Conservation (phyloP, 2,113 vertebrate species). For the Urocitellus parryii region DNA sequence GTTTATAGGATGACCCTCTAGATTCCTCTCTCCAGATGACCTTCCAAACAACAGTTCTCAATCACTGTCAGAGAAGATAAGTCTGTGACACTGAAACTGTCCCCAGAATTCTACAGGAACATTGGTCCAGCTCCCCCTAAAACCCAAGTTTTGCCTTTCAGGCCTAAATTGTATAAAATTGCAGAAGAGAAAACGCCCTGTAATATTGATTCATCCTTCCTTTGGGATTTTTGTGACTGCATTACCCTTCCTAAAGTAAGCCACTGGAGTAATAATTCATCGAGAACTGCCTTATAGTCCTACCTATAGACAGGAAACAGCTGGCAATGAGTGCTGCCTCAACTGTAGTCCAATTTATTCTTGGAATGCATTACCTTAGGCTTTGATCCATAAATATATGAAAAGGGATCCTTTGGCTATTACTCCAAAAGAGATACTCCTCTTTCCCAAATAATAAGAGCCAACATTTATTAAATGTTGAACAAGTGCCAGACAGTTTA, state of each 20-base stretch:
- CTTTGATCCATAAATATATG: not conserved
- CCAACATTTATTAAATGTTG: not conserved
- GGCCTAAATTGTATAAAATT: not conserved
- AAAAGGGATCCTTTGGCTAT: not conserved
- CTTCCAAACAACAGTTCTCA: not conserved
- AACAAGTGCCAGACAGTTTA: not conserved
- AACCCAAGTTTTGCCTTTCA: not conserved
- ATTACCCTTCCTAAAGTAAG: not conserved
- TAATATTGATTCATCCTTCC: not conserved
- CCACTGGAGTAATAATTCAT: not conserved
- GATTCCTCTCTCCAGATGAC: not conserved
- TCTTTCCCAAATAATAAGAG: not conserved
- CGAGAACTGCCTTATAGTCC: not conserved
- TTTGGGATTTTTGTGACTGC: too few relatives aligned
- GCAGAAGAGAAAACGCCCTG: not conserved
- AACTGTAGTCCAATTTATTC: not conserved
- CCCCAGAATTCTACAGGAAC: not conserved
- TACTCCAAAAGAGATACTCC: not conserved
- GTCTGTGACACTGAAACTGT: not conserved
- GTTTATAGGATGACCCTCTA: not conserved
- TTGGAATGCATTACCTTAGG: not conserved
- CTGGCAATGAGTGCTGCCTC: not conserved
- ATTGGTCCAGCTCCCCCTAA: not conserved
- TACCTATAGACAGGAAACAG: not conserved
- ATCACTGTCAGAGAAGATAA: not conserved